Base-by-base conservation (phyloP, 2,888 invertebrate genomes). In the Caenorhabditis japonica region DNA sequence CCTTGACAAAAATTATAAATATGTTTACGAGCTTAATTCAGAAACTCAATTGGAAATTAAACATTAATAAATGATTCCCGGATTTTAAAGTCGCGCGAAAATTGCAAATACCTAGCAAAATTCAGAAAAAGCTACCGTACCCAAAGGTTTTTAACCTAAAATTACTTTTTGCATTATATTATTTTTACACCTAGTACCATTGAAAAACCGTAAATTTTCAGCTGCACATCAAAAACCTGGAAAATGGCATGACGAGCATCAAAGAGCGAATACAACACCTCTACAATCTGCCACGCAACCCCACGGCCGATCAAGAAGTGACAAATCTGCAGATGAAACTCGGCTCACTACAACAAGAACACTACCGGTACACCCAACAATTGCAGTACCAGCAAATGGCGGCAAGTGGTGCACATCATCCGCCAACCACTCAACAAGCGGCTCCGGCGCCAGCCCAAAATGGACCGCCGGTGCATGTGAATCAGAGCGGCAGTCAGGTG, bases 401-500 rank as follows among this genome's bases (percentile, higher is more conserved):
- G 13, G 21, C 49, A 4, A 44, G 52, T 12, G 46, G 27, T 17
- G 51, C 21, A 30, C 53, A 34, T 12, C 64, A 66, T 15, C 43
- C 53, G 17, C 51, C 66, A 3, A 47, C 62, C 10, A 41, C 49
- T 30, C 47, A 47, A 39, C 12, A n/a, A 7, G 27, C 23, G 33
- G n/a, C 41, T 15, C 7, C 10, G 30, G 41, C 58, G 7, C 52
- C 51, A n/a, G 7, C 41, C 10, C 38, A 19, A 21, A 52, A 15
- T 13, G 53, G 21, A n/a, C 74, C 64, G 13, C 80, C 78, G 12
- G 77, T 80, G 38, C 74, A 75, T 33, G 77, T 80, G 15, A 76
- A 75, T 23, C 77, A 77, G 36, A 69, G 49, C 43, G 80, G 80
- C 13, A 69, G 49, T 47, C 85, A 85, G 56, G 85, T 85, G 1